Percentiles rank a stretch among this genome's conserved stretches.
Evolutionary conservation across 2,888 invertebrate genomes (phyloP).

Genomic region (Plebejus melissa): DNA sequence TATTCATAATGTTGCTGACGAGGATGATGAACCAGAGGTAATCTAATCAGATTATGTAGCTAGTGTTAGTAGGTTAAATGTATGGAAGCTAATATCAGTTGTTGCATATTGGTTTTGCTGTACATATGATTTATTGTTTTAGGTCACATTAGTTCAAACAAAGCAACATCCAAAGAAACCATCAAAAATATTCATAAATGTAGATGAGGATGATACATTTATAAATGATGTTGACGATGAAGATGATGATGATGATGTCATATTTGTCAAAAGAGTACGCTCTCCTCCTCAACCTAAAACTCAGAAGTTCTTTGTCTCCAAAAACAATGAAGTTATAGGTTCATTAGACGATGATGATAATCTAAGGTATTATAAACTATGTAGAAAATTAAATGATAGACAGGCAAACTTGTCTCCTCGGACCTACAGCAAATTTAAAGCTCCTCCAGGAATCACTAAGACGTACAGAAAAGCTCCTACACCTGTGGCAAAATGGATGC

Average conservation of each 20-base stretch:
- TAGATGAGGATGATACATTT: constrained; percentile 51
- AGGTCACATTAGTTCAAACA: constrained; percentile 60
- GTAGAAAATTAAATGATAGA: constrained; percentile 50
- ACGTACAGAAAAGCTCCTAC: constrained; percentile 55
- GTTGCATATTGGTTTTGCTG: neutral
- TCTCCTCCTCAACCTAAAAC: constrained; percentile 52
- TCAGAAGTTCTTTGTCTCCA: constrained; percentile 52
- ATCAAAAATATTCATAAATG: constrained; percentile 56
- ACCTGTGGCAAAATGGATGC: constrained; percentile 60
- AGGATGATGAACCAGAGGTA: constrained; percentile 60
- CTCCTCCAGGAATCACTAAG: constrained; percentile 61
- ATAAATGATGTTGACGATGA: constrained; percentile 42
- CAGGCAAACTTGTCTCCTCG: constrained; percentile 49
- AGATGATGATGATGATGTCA: constrained; percentile 55
- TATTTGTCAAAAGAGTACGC: constrained; percentile 60
- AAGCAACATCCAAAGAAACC: constrained; percentile 51
- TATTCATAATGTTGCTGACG: constrained; percentile 54
- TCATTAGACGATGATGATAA: constrained; percentile 45
- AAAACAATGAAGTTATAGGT: constrained; percentile 42
- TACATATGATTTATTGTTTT: constrained; percentile 36
- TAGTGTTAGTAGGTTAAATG: too few relatives aligned
- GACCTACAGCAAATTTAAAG: constrained; percentile 57
- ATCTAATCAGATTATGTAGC: neutral
- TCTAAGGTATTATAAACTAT: constrained; percentile 53
- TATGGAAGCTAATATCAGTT: neutral